Conservation (phyloP, 2,113 vertebrate species). For the Istiophorus platypterus region DNA sequence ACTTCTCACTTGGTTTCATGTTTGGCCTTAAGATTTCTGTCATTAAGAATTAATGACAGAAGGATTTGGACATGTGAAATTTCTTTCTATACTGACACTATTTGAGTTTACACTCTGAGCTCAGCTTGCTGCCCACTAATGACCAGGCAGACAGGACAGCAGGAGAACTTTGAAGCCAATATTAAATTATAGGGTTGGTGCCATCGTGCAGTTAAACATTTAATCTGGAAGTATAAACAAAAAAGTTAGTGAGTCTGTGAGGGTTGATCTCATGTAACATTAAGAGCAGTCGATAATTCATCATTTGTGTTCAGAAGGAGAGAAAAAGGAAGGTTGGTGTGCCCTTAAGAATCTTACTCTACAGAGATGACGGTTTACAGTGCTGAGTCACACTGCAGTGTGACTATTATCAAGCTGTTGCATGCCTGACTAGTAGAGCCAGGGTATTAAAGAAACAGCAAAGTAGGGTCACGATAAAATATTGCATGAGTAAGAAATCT, state of each 20-base stretch:
- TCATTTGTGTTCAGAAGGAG: conserved; percentile 42
- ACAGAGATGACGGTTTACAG: conserved; percentile 50
- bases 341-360: conserved; percentile 64
- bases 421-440: conserved; percentile 39
- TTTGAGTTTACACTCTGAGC: neutral
- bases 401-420: conserved; percentile 46
- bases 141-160: neutral
- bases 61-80: neutral
- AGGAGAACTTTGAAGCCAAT: neutral
- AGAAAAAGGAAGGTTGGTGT: conserved; percentile 36
- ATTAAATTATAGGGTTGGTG: neutral
- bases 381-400: conserved; percentile 81
- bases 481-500: conserved; percentile 4
- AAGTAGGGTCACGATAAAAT: conserved; percentile 6
- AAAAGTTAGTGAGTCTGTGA: neutral
- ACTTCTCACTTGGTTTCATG: neutral
- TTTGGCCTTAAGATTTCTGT: neutral
- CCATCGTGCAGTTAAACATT: neutral
- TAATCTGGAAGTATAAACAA: conserved; percentile 6
- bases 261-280: conserved; percentile 14
- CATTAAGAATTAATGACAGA: neutral
- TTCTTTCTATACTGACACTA: neutral
- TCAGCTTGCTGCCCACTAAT: neutral
- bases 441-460: neutral
- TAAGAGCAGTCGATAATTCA: conserved; percentile 38